These are phyloP conservation scores for Lasioglossum calceatum DNA, from an alignment of 2,888 invertebrate genomes.

Conservation along the genomic window DNA sequence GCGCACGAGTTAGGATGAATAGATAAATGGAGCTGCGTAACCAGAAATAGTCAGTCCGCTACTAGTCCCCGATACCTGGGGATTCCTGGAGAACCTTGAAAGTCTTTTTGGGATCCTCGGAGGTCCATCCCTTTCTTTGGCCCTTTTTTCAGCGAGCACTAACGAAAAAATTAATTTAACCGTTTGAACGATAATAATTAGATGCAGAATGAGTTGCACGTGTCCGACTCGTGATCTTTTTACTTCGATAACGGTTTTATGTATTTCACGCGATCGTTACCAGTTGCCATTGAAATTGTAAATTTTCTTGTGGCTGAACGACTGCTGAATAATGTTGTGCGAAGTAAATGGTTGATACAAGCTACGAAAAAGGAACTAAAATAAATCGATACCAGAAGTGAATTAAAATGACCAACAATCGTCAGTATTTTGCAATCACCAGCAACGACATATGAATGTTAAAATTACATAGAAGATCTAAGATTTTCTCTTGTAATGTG, in stretches of 20 bases:
- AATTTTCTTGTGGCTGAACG: neutral
- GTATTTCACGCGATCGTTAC: neutral
- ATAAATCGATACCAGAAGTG: no score
- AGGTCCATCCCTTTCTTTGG: neutral
- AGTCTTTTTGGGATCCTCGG: neutral
- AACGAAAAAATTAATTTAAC: neutral
- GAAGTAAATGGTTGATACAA: no score
- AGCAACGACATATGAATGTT: no score
- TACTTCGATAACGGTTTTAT: neutral
- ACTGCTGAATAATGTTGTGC: neutral
- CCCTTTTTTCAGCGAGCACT: neutral
- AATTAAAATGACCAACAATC: neutral
- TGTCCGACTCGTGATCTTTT: neutral
- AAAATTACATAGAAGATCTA: no score
- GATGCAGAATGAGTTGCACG: neutral
- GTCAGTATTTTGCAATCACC: neutral
- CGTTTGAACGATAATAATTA: neutral
- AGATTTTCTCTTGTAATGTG: no score
- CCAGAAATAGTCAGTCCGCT: neutral
- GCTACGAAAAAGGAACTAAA: no score
- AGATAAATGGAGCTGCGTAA: neutral
- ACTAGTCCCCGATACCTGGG: neutral
- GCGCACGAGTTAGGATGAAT: neutral
- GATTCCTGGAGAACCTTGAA: constrained; percentile 2
- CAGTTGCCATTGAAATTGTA: neutral